A percentile compares a stretch with the other conserved stretches of the same genome.
These are phyloP conservation scores for Drosophila miranda DNA, from an alignment of 1,140 invertebrate genomes.

Conservation along the genomic window DNA sequence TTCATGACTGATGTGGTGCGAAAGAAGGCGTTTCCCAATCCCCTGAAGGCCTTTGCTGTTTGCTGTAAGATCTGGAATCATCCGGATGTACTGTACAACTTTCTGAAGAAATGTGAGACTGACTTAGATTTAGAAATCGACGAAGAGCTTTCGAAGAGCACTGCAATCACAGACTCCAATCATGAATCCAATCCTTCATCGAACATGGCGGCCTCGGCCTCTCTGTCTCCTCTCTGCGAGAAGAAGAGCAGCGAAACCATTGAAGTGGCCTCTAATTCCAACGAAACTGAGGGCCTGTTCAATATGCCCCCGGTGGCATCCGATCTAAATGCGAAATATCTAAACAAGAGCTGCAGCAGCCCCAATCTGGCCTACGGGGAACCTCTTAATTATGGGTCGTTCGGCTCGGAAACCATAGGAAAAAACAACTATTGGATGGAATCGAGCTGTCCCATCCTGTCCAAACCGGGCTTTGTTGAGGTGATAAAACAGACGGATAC, in stretches of 20 bases:
- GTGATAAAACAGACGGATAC: conserved; percentile 60
- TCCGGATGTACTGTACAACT: conserved; percentile 97
- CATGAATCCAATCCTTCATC: conserved; percentile 12
- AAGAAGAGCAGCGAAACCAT: conserved; percentile 9
- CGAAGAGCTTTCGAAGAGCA: conserved; percentile 80
- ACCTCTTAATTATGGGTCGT: conserved; percentile 44
- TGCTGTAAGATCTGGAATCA: conserved; percentile 99
- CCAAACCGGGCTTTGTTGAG: conserved; percentile 69
- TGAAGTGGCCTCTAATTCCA: conserved; percentile 13
- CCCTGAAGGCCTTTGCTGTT: conserved; percentile 98
- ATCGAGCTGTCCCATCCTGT: conserved; percentile 45
- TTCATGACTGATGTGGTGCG: conserved; percentile 96
- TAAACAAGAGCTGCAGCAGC: conserved; percentile 39
- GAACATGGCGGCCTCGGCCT: conserved; percentile 3
- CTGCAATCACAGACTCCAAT: conserved; percentile 31
- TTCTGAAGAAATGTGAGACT: conserved; percentile 92
- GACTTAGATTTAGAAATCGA: conserved; percentile 95
- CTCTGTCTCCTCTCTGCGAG: conserved; percentile 20
- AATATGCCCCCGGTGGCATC: conserved; percentile 26
- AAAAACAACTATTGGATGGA: conserved; percentile 73
- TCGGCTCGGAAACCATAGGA: conserved; percentile 29
- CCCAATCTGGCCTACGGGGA: conserved; percentile 41
- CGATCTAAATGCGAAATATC: conserved; percentile 41
- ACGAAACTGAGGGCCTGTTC: conserved; percentile 20
- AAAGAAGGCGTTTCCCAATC: conserved; percentile 94